Conservation (phyloP, 2,888 invertebrate species). For the Lottia gigantea region DNA sequence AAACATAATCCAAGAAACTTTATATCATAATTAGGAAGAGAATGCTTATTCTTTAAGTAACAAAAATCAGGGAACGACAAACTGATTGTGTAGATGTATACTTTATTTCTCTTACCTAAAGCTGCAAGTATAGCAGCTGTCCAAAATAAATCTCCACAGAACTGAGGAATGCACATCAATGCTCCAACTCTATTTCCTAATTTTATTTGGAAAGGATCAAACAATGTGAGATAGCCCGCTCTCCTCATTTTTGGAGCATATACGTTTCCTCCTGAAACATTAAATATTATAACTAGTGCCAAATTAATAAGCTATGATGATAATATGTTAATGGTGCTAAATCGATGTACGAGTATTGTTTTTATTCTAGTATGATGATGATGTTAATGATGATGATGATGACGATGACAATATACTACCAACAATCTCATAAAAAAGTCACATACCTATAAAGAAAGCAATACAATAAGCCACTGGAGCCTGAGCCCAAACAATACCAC, state of each 20-base stretch:
- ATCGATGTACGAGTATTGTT: too few species aligned
- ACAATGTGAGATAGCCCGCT: conserved; percentile 57
- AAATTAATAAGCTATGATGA: too few species aligned
- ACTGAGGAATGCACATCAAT: conserved; percentile 57
- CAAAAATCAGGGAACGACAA: neutral
- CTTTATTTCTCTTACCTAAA: conserved; percentile 42
- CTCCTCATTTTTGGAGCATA: conserved; percentile 56
- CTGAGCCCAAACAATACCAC: conserved; percentile 34
- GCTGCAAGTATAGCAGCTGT: conserved; percentile 60
- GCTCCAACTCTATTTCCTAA: conserved; percentile 56
- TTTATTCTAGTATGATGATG: too few species aligned
- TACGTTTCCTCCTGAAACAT: conserved; percentile 49
- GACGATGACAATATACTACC: too few species aligned
- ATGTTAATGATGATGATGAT: too few species aligned
- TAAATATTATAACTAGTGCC: neutral
- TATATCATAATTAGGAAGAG: too few species aligned
- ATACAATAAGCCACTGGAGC: conserved; percentile 32
- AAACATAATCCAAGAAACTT: too few species aligned
- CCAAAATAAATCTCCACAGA: conserved; percentile 63
- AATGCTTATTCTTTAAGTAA: too few species aligned
- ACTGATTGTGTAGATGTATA: neutral
- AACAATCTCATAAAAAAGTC: too few species aligned
- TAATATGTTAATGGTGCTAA: too few species aligned
- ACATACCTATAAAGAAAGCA: conserved; percentile 35
- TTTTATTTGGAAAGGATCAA: conserved; percentile 59